A percentile compares a stretch with the other conserved stretches of the same genome.
Conservation (phyloP, 2,888 invertebrate species). For the Lepidochrysops patricia region DNA sequence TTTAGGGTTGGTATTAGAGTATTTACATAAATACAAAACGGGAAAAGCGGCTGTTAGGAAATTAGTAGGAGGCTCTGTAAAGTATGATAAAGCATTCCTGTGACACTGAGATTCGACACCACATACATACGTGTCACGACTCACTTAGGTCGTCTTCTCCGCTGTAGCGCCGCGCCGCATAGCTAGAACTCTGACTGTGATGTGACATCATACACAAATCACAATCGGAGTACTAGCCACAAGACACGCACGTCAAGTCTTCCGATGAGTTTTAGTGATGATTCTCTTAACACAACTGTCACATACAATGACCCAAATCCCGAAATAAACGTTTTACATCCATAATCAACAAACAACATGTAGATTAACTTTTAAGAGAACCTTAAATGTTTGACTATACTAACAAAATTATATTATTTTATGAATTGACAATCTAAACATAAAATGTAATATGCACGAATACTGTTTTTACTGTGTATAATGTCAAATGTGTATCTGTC, state of each 20-base stretch:
- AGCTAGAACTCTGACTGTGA: constrained; percentile 98
- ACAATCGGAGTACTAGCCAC: constrained; percentile 85
- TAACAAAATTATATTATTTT: too few relatives aligned
- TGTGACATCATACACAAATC: constrained; percentile 86
- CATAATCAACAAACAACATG: background rate
- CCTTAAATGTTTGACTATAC: too few relatives aligned
- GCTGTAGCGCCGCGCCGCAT: constrained; percentile 58
- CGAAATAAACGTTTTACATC: background rate
- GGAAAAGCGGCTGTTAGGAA: background rate
- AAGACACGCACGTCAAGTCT: constrained; percentile 32
- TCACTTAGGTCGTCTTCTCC: constrained; percentile 8
- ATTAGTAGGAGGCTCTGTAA: background rate
- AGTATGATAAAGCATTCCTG: background rate
- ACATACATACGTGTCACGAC: constrained; percentile 13
- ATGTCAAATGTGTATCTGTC: too few relatives aligned
- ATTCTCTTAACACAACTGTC: background rate
- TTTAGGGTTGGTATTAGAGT: background rate
- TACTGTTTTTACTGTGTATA: too few relatives aligned
- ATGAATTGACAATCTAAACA: too few relatives aligned
- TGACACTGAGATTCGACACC: constrained; percentile 3
- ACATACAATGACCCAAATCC: background rate
- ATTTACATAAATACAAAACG: background rate
- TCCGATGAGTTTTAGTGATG: constrained; percentile 3
- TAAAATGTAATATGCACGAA: too few relatives aligned
- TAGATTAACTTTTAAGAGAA: too few relatives aligned